phyloP scores from a whole-genome alignment of 2,113 vertebrate genomes.

The Ancistrus triradiatus region DNA sequence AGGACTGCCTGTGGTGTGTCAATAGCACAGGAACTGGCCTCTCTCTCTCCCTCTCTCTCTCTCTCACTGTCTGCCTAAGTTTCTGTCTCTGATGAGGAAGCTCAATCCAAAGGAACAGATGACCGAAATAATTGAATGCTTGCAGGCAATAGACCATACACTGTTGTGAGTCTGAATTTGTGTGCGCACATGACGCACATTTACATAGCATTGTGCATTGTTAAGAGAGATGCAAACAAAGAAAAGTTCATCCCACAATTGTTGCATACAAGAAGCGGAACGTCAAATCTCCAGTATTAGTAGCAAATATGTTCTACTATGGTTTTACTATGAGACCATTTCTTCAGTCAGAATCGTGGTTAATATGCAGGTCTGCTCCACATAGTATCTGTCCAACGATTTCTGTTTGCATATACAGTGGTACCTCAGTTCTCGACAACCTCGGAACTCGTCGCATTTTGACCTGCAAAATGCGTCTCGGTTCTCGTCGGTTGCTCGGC shows the following conservation, averaged over 20 bases:
- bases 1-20: conserved; percentile 21
- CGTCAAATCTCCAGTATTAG: too few relatives aligned
- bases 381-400: too few relatives aligned
- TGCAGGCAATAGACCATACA: neutral
- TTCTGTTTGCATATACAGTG: too few relatives aligned
- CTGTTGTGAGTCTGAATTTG: neutral
- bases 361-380: too few relatives aligned
- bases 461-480: too few relatives aligned
- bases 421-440: too few relatives aligned
- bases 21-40: conserved; percentile 11
- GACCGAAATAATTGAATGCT: conserved; percentile 3
- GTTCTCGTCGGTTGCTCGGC: too few relatives aligned
- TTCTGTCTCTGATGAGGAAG: neutral
- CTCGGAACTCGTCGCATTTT: too few relatives aligned
- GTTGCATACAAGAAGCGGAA: neutral
- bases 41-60: neutral
- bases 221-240: neutral
- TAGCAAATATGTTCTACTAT: too few relatives aligned
- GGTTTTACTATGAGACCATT: too few relatives aligned
- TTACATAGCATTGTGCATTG: neutral
- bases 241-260: neutral
- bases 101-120: conserved; percentile 24
- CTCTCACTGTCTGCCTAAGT: too few relatives aligned
- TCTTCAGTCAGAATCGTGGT: too few relatives aligned
- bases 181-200: neutral